Evolutionary conservation across 1,140 invertebrate species (phyloP).

Genomic region (Trachelipus rathkii): DNA sequence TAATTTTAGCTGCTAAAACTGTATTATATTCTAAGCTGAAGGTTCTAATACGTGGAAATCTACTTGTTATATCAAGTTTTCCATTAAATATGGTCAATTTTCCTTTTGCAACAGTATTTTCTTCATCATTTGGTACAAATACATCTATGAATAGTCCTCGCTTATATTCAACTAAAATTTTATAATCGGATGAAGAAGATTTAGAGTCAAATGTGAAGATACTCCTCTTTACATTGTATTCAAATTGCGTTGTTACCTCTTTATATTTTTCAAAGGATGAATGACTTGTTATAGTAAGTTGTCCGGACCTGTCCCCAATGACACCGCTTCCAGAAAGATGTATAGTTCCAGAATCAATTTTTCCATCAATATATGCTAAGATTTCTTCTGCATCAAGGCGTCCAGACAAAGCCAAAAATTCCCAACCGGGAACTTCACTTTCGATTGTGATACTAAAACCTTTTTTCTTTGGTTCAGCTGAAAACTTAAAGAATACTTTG

Average conservation of each 20-base stretch:
- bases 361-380: conserved; percentile 24
- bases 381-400: conserved; percentile 23
- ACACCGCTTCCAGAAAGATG: conserved; percentile 9
- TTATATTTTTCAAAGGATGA: conserved; percentile 28
- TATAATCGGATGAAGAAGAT: conserved; percentile 25
- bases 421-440: conserved; percentile 36
- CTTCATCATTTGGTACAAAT: conserved; percentile 30
- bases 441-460: conserved; percentile 30
- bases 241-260: neutral
- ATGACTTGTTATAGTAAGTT: neutral
- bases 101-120: conserved; percentile 23
- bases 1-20: neutral
- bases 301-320: neutral
- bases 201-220: conserved; percentile 17
- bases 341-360: conserved; percentile 26
- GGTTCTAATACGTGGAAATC: conserved; percentile 22
- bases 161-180: conserved; percentile 16
- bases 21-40: conserved; percentile 18
- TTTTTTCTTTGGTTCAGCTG: neutral
- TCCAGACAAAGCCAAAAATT: conserved; percentile 31
- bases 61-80: conserved; percentile 25
- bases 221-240: conserved; percentile 9
- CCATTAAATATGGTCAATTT: neutral
- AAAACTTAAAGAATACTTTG: conserved; percentile 19
- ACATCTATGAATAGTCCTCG: conserved; percentile 4